A percentile compares a stretch with the other conserved stretches of the same genome.
These are phyloP conservation scores for Xyrauchen texanus DNA, from an alignment of 2,113 vertebrate species.

Conservation along the genomic window DNA sequence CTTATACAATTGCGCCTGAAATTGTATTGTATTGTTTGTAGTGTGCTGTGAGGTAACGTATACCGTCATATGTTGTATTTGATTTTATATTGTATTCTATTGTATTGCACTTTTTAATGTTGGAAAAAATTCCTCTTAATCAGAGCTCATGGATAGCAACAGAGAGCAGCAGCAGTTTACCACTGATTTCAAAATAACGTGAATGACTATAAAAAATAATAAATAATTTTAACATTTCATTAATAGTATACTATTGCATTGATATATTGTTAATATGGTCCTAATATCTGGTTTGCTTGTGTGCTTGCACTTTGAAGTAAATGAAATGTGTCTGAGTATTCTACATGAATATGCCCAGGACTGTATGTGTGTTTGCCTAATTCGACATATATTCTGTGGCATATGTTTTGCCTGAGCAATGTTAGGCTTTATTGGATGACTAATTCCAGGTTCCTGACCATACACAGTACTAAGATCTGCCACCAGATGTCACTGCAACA, in stretches of 20 bases:
- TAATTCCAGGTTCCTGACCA: not conserved
- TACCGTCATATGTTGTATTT: not conserved
- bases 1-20: not conserved
- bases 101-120: not conserved
- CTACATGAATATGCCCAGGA: not conserved
- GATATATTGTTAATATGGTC: too few species aligned
- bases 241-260: too few species aligned
- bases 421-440: not conserved
- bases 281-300: too few species aligned
- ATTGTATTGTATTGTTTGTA: not conserved
- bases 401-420: too few species aligned
- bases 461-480: not conserved
- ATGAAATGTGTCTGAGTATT: not conserved
- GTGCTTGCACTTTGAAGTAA: too few species aligned
- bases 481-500: conserved; percentile 19
- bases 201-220: too few species aligned
- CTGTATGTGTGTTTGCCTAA: not conserved
- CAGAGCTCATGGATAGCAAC: too few species aligned
- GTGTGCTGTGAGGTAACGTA: too few species aligned
- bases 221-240: too few species aligned
- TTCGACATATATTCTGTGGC: too few species aligned
- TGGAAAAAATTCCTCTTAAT: not conserved
- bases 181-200: too few species aligned
- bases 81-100: not conserved
- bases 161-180: too few species aligned